phyloP scores from a whole-genome alignment of 1,140 invertebrate genomes.

The Trichomalopsis sarcophagae region DNA sequence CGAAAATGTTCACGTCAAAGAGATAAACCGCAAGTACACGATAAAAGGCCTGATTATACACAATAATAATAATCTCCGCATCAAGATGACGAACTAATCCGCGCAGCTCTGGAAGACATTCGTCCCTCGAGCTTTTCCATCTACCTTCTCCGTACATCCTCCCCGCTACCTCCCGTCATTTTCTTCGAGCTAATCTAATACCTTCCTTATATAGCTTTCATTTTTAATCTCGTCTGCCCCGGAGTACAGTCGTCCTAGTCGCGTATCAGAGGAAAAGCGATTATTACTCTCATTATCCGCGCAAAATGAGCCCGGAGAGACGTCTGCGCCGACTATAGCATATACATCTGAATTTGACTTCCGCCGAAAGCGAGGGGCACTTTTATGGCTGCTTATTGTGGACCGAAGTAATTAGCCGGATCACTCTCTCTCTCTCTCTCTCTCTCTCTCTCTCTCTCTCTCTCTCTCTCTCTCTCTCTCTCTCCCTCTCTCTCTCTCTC shows the following conservation, averaged over 20 bases:
- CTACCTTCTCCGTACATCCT: not conserved
- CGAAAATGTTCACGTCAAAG: too few species aligned
- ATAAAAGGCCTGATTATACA: too few species aligned
- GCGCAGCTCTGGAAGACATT: too few species aligned
- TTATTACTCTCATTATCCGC: slow-evolving; percentile 41
- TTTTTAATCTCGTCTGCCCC: not conserved
- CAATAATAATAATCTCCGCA: too few species aligned
- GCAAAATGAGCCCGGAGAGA: slow-evolving; percentile 5
- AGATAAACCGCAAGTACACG: too few species aligned
- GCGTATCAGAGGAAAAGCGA: not conserved
- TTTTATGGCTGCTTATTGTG: slow-evolving; percentile 39
- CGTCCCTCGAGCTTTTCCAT: not conserved
- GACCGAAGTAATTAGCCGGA: slow-evolving; percentile 37
- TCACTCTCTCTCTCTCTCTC: slow-evolving; percentile 11
- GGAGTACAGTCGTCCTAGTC: not conserved
- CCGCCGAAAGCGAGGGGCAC: not conserved
- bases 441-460: slow-evolving; percentile 25
- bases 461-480: slow-evolving; percentile 26
- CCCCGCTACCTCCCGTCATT: not conserved
- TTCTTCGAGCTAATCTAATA: not conserved
- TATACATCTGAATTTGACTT: slow-evolving; percentile 19
- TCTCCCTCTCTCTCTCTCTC: slow-evolving; percentile 17
- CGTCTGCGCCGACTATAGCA: not conserved
- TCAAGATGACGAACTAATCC: too few species aligned
- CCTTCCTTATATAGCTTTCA: not conserved